Evolutionary conservation across 2,113 vertebrate genomes (phyloP).

Genomic region (Chionomys nivalis): DNA sequence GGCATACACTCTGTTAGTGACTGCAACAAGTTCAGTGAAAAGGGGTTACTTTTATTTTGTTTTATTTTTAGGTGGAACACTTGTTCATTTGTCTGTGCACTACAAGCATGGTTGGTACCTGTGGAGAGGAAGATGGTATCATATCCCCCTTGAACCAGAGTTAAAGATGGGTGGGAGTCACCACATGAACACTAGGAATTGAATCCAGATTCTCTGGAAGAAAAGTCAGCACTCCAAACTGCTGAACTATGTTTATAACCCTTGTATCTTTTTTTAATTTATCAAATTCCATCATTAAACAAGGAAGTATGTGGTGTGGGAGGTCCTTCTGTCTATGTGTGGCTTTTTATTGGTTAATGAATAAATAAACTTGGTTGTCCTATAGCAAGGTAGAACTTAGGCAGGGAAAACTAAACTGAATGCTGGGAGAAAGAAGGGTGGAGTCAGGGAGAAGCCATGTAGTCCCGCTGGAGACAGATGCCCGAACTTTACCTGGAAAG

Average conservation of each 20-base stretch:
- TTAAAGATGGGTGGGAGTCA: background rate
- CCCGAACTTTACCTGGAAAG: too few species aligned
- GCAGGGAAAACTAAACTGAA: too few species aligned
- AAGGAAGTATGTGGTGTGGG: background rate
- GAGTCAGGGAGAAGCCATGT: too few species aligned
- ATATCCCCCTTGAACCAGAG: background rate
- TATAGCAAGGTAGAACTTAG: too few species aligned
- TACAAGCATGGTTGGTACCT: background rate
- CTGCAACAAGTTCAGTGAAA: background rate
- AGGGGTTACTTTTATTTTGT: background rate
- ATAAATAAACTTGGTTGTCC: too few species aligned
- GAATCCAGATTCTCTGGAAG: background rate
- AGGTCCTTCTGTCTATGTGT: too few species aligned
- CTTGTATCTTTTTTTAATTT: constrained; percentile 4
- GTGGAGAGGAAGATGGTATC: background rate
- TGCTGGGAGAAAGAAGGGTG: too few species aligned
- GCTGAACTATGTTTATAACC: background rate
- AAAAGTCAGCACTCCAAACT: background rate
- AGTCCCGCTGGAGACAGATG: too few species aligned
- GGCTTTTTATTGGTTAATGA: too few species aligned
- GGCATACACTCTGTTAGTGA: background rate
- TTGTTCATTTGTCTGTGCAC: background rate
- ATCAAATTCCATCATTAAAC: background rate
- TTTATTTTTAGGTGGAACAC: background rate
- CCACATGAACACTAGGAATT: background rate